Evolutionary conservation across 2,113 vertebrate species (phyloP), one percentile per base, ranked within the genome.

Genomic region (Microtus pennsylvanicus): DNA sequence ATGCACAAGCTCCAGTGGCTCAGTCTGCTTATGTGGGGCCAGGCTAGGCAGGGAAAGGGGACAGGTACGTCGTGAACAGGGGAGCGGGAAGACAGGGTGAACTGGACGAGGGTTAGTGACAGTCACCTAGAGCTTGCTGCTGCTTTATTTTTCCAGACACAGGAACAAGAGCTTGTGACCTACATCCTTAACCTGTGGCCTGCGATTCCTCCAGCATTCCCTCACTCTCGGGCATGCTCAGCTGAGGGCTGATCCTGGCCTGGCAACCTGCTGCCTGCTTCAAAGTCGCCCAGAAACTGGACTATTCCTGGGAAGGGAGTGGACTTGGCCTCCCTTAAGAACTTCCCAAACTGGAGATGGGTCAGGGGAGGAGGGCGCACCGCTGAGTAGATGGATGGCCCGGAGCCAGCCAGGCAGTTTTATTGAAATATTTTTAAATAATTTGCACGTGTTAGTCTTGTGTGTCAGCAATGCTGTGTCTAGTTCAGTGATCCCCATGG

Each of bases 361-460:
- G 58, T n/a, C 0, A 7, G 94, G 94, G 80, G 93, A 93, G 94
- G 93, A 97, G 96, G 97, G 96, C 63, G 96, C 90, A 94, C 0
- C 81, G 89, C 93, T 95, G 91, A 98, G 94, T 7, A 92, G 97
- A 96, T 95, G 85, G 96, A 96, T 96, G 30, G 97, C 98, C 98
- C 97, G 96, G 97, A 97, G 97, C 97, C 97, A 98, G 97, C 98
- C 98, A 98, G 97, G 98, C 98, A 96, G 96, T 97, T 98, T 98
- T 98, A 98, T 97, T 98, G 97, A 97, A 97, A 96, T 90, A 87
- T 87, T 95, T 97, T 98, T 98, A 98, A 98, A 98, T 98, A 98
- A 96, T 96, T 87, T 89, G 97, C 97, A 97, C 74, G 95, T 97
- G 97, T 98, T 98, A 97, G 96, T 98, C 95, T 96, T 8, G 14